phyloP scores from a whole-genome alignment of 2,113 vertebrate species.

The Octodon degus region DNA sequence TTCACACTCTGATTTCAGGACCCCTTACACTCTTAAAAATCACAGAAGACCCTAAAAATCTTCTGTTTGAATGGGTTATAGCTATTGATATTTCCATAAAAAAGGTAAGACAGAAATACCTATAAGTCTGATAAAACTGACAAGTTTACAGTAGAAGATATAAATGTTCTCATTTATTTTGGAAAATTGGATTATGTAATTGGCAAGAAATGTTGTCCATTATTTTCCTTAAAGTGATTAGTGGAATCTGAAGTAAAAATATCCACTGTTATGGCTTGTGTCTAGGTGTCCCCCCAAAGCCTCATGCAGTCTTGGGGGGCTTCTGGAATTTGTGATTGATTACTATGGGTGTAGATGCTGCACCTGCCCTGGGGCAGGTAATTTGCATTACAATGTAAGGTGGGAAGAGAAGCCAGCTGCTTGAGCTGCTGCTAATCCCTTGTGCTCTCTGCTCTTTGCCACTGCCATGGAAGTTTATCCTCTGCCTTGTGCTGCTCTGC shows the following conservation, averaged over 20 bases:
- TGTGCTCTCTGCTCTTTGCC: too few species aligned
- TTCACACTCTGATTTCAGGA: background rate
- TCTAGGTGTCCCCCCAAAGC: too few species aligned
- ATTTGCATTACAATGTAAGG: too few species aligned
- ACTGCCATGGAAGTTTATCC: too few species aligned
- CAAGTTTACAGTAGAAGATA: background rate
- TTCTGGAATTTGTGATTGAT: too few species aligned
- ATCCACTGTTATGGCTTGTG: background rate
- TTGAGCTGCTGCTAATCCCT: too few species aligned
- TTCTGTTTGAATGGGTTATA: background rate
- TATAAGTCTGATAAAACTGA: background rate
- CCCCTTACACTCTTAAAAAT: background rate
- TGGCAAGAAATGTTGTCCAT: background rate
- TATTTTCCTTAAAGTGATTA: constrained; percentile 45
- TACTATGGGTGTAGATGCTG: too few species aligned
- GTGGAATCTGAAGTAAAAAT: constrained; percentile 35
- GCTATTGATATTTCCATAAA: background rate
- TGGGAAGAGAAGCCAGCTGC: too few species aligned
- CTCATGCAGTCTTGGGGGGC: too few species aligned
- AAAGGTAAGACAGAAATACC: background rate
- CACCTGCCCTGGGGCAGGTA: too few species aligned
- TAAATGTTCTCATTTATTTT: background rate
- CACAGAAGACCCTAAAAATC: background rate
- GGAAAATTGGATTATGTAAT: constrained; percentile 1
- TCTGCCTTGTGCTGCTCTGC: too few species aligned